A percentile compares a stretch with the other conserved stretches of the same genome.
phyloP scores from a whole-genome alignment of 2,113 vertebrate species.

The Edolisoma coerulescens region DNA sequence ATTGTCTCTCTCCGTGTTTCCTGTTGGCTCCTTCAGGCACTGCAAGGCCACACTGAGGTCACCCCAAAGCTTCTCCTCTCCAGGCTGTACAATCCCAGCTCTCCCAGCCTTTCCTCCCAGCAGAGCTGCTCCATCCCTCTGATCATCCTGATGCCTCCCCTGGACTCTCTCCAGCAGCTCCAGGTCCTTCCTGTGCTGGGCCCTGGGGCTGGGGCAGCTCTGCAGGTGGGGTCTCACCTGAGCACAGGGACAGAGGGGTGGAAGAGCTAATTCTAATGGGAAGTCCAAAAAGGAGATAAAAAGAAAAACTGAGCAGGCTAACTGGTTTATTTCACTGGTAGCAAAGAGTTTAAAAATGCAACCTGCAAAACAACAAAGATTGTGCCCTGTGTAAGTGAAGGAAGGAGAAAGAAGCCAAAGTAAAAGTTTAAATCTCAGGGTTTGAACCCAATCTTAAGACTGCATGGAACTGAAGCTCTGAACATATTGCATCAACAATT shows the following conservation, averaged over 20 bases:
- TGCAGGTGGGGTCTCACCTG: not conserved
- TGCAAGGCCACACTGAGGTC: rapidly evolving
- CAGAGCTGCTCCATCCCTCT: not conserved
- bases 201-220: not conserved
- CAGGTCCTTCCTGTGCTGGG: not conserved
- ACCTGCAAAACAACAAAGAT: not conserved
- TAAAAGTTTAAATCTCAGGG: not conserved
- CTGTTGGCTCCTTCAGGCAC: not conserved
- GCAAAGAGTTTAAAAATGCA: not conserved
- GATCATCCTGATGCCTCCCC: not conserved
- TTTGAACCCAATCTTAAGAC: not conserved
- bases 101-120: not conserved
- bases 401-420: not conserved
- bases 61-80: not conserved
- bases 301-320: not conserved
- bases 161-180: not conserved
- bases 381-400: not conserved
- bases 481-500: not conserved
- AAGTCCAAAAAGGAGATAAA: not conserved
- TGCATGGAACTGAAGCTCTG: not conserved
- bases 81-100: not conserved
- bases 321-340: not conserved
- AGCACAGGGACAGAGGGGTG: not conserved
- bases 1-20: not conserved
- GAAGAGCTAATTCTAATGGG: not conserved